Percentiles rank a stretch among this genome's conserved stretches.
Conservation (phyloP, 2,797 vertebrate species). For the Labroides dimidiatus region DNA sequence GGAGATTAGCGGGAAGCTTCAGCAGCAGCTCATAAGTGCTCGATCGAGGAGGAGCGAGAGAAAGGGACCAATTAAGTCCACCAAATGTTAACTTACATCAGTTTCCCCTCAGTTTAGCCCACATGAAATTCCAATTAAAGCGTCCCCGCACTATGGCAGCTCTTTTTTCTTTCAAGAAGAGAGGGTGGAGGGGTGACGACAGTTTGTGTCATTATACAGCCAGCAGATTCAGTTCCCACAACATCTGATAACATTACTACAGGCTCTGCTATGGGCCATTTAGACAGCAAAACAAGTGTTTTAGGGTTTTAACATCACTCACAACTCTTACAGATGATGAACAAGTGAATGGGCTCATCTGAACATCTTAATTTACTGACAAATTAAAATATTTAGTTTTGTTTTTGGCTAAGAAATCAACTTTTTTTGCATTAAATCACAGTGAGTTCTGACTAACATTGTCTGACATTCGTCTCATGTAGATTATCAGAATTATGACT, state of each 20-base stretch:
- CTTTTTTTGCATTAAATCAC: too few species aligned
- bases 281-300: conserved; percentile 1
- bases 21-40: conserved; percentile 90
- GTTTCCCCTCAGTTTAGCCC: conserved; percentile 95
- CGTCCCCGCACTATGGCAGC: conserved; percentile 88
- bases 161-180: conserved; percentile 61
- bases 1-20: conserved; percentile 98
- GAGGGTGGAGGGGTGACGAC: conserved; percentile 29
- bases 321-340: too few species aligned
- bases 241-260: conserved; percentile 39
- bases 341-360: neutral
- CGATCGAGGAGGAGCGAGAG: conserved; percentile 84
- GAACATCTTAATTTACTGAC: too few species aligned
- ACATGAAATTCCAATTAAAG: conserved; percentile 99
- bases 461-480: too few species aligned
- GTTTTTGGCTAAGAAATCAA: too few species aligned
- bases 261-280: conserved; percentile 7
- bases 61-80: conserved; percentile 99
- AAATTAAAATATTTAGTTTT: too few species aligned
- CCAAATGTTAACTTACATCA: conserved; percentile 99
- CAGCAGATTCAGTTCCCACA: conserved; percentile 58
- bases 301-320: too few species aligned
- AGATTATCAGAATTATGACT: too few species aligned
- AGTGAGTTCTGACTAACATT: too few species aligned
- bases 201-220: conserved; percentile 87